Evolutionary conservation across 2,888 invertebrate species (phyloP), one percentile per base, ranked within the genome.

Genomic region (Ditula angustiorana): DNA sequence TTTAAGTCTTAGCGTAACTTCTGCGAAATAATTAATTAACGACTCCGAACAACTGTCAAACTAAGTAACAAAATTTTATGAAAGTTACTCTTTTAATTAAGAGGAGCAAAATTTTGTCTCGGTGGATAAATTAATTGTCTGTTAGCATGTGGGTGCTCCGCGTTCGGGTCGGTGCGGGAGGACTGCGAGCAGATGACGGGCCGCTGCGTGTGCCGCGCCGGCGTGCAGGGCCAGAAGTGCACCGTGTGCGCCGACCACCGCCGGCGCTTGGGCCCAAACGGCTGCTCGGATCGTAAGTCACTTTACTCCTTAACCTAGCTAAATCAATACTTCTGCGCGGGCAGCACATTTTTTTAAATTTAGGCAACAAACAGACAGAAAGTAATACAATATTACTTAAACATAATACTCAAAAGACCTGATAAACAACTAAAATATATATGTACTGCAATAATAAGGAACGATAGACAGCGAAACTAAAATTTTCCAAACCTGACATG

Each of bases 181-280:
- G 98, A 98, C 84, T 98, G 98, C 84, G 97, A 98, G 77, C 98
- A 98, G 90, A 98, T 97, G 96, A 97, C 96, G 0, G 98, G 98
- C 7, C 93, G 96, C 49, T 98, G 98, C 82, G 96, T 97, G 41
- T 98, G 98, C 87, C 96, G 96, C 73, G 94, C 95, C 4, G 96
- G 96, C 8, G 96, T 97, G 24, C 95, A 96, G 74, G 98, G 98
- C 11, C 96, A 96, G 81, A 98, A 98, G 83, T 98, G 98, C 88
- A 96, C 96, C 4, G 94, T 96, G 35, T 97, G 97, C 79, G 95
- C 95, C 7, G 96, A 96, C 77, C 96, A 96, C 74, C 95, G 96
- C 72, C 95, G 96, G 76, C 94, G 96, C 71, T 93, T 98, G 66
- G 96, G 96, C 28, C 95, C 96, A n/a, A 95, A 94, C 90, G 77